These are phyloP conservation scores for Taenioides sp. DNA, from an alignment of 2,797 vertebrate species.

Conservation along the genomic window DNA sequence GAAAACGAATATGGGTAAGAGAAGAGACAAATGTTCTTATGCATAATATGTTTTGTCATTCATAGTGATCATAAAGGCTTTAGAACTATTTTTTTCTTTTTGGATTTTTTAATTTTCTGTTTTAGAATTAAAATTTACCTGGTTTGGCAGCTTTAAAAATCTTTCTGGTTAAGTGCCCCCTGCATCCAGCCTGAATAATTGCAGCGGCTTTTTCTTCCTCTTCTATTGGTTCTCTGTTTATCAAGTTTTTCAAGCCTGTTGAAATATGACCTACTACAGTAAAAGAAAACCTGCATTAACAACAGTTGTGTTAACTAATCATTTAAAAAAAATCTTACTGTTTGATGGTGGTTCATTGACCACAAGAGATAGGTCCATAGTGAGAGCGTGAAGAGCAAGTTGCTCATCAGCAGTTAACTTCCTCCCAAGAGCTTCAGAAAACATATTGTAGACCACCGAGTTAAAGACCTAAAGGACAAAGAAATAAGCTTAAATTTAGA, in stretches of 20 bases:
- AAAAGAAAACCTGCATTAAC: slow-evolving; percentile 1
- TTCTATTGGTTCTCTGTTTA: slow-evolving; percentile 66
- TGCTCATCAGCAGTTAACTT: slow-evolving; percentile 66
- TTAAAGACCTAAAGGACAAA: slow-evolving; percentile 78
- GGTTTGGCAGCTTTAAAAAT: slow-evolving; percentile 77
- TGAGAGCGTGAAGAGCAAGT: slow-evolving; percentile 72
- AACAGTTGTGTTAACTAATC: neutral
- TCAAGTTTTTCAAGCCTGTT: slow-evolving; percentile 35
- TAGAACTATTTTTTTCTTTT: neutral
- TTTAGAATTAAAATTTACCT: slow-evolving; percentile 65
- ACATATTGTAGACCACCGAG: slow-evolving; percentile 79
- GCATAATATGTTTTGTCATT: neutral
- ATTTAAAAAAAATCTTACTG: neutral
- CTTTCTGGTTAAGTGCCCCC: slow-evolving; percentile 66
- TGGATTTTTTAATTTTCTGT: neutral
- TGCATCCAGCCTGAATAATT: slow-evolving; percentile 82
- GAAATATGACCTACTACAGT: slow-evolving; percentile 18
- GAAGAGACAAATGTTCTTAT: neutral
- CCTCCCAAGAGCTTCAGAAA: slow-evolving; percentile 67
- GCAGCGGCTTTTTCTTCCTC: slow-evolving; percentile 74
- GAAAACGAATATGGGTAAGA: neutral
- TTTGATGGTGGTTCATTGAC: neutral
- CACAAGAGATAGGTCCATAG: slow-evolving; percentile 53
- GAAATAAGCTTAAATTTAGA: neutral
- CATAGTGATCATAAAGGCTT: neutral